Conservation (phyloP, 1,140 invertebrate species). For the Tetranychus urticae region DNA sequence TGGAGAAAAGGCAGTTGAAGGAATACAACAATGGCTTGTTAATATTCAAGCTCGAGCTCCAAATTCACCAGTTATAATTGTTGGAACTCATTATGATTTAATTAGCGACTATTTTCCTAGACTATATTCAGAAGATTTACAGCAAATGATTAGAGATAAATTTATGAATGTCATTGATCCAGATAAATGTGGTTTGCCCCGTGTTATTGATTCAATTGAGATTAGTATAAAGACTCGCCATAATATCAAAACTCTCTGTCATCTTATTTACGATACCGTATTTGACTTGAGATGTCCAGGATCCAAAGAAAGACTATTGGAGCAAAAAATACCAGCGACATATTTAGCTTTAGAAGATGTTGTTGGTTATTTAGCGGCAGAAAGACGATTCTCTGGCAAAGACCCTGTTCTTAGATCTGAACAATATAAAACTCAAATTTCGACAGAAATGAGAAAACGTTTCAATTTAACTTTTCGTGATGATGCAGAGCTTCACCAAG, state of each 20-base stretch:
- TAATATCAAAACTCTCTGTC: constrained; percentile 71
- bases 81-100: constrained; percentile 81
- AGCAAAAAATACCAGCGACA: constrained; percentile 83
- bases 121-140: constrained; percentile 51
- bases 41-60: constrained; percentile 82
- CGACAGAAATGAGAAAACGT: constrained; percentile 37
- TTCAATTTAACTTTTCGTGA: constrained; percentile 53
- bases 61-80: constrained; percentile 76
- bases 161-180: constrained; percentile 84
- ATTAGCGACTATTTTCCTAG: constrained; percentile 43
- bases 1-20: constrained; percentile 64
- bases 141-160: constrained; percentile 60
- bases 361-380: constrained; percentile 47
- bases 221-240: constrained; percentile 62
- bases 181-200: constrained; percentile 78
- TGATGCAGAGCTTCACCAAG: constrained; percentile 69
- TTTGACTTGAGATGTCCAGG: constrained; percentile 64
- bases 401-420: constrained; percentile 75
- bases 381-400: constrained; percentile 23
- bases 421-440: constrained; percentile 45
- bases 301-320: constrained; percentile 65
- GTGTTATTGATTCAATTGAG: constrained; percentile 79
- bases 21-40: constrained; percentile 79
- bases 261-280: constrained; percentile 77
- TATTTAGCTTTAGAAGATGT: constrained; percentile 85